A percentile compares a stretch with the other conserved stretches of the same genome.
Evolutionary conservation across 2,113 vertebrate genomes (phyloP).

Genomic region (Neotragus moschatus): DNA sequence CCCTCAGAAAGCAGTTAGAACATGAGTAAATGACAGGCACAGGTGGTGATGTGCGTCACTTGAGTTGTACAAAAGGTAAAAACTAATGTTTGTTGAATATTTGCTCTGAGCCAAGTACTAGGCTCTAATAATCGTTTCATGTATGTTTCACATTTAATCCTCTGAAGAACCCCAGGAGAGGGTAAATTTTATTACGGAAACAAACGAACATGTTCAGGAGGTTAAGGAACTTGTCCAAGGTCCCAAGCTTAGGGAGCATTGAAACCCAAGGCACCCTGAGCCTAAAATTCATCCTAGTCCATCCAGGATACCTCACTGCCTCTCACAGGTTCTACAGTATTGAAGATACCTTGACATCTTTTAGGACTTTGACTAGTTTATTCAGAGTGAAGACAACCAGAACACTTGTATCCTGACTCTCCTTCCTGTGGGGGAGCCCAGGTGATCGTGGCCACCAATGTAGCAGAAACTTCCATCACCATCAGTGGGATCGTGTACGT

Average conservation of each 20-base stretch:
- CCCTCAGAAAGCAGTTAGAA: background rate
- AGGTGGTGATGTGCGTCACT: background rate
- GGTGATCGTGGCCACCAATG: slow-evolving; percentile 98
- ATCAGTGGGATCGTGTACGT: slow-evolving; percentile 93
- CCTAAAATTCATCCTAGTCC: background rate
- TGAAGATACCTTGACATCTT: background rate
- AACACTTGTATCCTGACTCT: background rate
- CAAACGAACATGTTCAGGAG: background rate
- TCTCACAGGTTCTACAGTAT: background rate
- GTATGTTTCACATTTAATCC: background rate
- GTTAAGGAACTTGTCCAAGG: background rate
- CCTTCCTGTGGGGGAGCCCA: slow-evolving; percentile 60
- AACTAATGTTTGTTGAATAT: background rate
- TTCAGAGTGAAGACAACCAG: slow-evolving; percentile 11
- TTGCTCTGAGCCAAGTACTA: background rate
- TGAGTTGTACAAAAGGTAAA: background rate
- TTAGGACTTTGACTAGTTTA: background rate
- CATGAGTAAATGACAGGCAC: background rate
- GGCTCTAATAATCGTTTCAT: background rate
- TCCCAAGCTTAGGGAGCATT: background rate
- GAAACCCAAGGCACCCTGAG: background rate
- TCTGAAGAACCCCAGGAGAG: background rate
- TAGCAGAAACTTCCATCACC: slow-evolving; percentile 97
- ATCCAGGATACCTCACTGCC: background rate
- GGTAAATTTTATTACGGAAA: background rate